Evolutionary conservation across 2,113 vertebrate species (phyloP).

Genomic region (Polypterus senegalus): DNA sequence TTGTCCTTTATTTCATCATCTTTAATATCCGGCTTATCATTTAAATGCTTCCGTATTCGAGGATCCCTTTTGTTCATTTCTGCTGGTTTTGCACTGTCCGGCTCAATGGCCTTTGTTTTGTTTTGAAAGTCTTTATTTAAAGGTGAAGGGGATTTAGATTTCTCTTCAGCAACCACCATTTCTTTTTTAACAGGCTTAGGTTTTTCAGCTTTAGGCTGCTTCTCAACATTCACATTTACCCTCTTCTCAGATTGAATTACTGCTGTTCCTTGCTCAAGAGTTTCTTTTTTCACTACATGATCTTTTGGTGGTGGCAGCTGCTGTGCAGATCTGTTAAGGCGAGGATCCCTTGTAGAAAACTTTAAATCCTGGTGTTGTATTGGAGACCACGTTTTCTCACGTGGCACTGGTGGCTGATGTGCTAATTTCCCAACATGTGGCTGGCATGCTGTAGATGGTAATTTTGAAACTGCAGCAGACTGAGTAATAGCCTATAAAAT

Average conservation of each 20-base stretch:
- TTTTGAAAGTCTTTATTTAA: conserved; percentile 51
- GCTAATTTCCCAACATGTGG: conserved; percentile 28
- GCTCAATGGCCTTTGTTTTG: conserved; percentile 55
- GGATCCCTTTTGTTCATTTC: conserved; percentile 78
- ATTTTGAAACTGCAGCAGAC: background rate
- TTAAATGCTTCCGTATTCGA: conserved; percentile 68
- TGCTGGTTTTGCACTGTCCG: conserved; percentile 44
- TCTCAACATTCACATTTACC: conserved; percentile 43
- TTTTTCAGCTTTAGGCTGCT: conserved; percentile 58
- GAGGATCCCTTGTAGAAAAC: conserved; percentile 71
- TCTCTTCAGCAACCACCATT: conserved; percentile 52
- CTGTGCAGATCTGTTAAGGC: conserved; percentile 61
- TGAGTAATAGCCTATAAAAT: conserved; percentile 37
- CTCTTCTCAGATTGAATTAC: conserved; percentile 47
- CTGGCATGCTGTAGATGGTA: conserved; percentile 5
- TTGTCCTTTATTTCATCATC: conserved; percentile 72
- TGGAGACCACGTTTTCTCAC: conserved; percentile 56
- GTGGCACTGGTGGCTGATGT: conserved; percentile 40
- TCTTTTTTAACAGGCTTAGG: conserved; percentile 57
- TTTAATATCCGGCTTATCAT: conserved; percentile 64
- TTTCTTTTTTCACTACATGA: conserved; percentile 60
- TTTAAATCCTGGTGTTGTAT: conserved; percentile 65
- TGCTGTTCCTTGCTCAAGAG: conserved; percentile 20
- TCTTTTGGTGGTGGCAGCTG: conserved; percentile 61
- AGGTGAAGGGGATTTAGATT: conserved; percentile 71